Conservation (phyloP, 2,797 vertebrate species). For the Hydrophis major region DNA sequence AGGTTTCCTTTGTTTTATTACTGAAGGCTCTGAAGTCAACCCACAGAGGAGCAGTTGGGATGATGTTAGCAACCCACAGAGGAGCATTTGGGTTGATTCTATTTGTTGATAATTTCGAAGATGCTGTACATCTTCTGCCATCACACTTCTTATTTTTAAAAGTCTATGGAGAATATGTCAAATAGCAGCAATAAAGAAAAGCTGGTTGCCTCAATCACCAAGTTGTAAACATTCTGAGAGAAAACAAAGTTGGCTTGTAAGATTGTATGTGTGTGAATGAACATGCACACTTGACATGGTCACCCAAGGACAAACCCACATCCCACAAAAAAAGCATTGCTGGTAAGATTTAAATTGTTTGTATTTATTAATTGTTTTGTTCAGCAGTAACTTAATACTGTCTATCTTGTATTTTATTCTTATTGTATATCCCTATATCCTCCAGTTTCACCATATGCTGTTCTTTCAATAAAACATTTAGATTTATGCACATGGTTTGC, state of each 20-base stretch:
- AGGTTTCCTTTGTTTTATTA: not conserved
- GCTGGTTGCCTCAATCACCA: constrained; percentile 13
- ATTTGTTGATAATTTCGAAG: not conserved
- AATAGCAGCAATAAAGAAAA: constrained; percentile 23
- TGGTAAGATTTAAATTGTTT: no score
- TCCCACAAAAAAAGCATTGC: no score
- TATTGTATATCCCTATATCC: no score
- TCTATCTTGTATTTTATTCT: no score
- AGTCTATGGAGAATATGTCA: constrained; percentile 18
- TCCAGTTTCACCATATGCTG: no score
- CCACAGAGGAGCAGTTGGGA: constrained; percentile 37
- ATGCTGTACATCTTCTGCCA: constrained; percentile 5
- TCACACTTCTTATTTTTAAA: not conserved
- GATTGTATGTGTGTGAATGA: not conserved
- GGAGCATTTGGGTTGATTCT: constrained; percentile 15
- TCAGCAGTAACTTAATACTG: no score
- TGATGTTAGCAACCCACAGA: constrained; percentile 26
- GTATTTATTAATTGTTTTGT: no score
- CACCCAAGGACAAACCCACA: no score
- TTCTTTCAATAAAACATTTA: no score
- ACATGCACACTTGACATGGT: not conserved
- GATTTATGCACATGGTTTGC: no score
- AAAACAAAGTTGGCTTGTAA: not conserved
- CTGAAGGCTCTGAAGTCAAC: constrained; percentile 25
- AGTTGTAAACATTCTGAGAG: constrained; percentile 21